phyloP scores from a whole-genome alignment of 2,113 vertebrate genomes.

The Paracyprichromis sp. region DNA sequence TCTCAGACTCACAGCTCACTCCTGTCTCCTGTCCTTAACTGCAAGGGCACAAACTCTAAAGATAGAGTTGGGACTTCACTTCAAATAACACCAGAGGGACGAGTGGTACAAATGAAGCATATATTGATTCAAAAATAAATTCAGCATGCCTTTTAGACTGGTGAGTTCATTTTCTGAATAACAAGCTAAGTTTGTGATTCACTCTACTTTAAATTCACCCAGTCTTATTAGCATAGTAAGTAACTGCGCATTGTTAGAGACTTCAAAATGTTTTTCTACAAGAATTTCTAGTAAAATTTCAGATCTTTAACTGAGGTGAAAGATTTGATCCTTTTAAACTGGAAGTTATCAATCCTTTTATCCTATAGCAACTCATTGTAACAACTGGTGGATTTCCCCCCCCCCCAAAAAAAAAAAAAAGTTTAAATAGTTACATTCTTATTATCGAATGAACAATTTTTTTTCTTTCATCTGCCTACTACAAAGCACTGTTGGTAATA shows the following conservation, averaged over 20 bases:
- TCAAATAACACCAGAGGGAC: not conserved
- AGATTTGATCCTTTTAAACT: not conserved
- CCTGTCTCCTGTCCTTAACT: not conserved
- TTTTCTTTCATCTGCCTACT: not conserved
- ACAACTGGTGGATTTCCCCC: not conserved
- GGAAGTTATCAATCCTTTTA: not conserved
- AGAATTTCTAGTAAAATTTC: not conserved
- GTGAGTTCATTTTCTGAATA: not conserved
- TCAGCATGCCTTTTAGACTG: not conserved
- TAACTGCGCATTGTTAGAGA: not conserved
- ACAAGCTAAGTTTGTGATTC: not conserved
- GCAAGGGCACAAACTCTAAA: not conserved
- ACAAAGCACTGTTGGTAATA: not conserved
- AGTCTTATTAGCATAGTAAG: not conserved
- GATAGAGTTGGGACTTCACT: not conserved
- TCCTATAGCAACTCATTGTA: not conserved
- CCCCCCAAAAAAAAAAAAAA: not conserved
- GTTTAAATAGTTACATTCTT: not conserved
- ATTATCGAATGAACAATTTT: not conserved
- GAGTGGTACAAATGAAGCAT: not conserved
- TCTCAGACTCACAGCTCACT: slow-evolving; percentile 3
- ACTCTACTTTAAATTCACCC: not conserved
- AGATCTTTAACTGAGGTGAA: not conserved
- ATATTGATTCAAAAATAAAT: not conserved
- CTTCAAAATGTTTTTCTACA: not conserved